Conservation (phyloP, 2,113 vertebrate genomes). For the Sterrhoptilus dennistouni region DNA sequence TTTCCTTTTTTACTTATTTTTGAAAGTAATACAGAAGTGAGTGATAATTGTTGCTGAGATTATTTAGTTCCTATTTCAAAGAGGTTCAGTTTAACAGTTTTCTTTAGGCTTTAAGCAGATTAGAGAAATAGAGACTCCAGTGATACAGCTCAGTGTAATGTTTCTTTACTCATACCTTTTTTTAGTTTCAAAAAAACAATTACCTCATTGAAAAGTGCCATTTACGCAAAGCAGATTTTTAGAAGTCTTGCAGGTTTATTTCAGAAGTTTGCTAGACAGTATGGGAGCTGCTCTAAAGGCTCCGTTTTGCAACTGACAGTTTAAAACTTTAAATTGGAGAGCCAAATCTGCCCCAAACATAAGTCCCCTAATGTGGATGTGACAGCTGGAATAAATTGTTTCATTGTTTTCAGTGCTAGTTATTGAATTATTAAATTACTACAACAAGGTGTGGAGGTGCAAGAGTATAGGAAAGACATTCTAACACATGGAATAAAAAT, state of each 20-base stretch:
- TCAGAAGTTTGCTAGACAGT: neutral
- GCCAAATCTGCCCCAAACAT: neutral
- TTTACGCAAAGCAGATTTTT: neutral
- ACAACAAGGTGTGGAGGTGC: neutral
- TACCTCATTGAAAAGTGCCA: neutral
- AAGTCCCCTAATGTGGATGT: neutral
- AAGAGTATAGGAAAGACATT: neutral
- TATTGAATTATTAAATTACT: neutral
- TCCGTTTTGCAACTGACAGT: neutral
- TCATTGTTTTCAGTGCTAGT: neutral
- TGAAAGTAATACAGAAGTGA: neutral
- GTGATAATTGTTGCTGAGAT: neutral
- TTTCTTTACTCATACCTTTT: neutral
- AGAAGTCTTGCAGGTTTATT: neutral
- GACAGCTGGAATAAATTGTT: neutral
- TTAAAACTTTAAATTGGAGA: neutral
- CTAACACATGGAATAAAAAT: neutral
- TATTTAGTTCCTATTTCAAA: neutral
- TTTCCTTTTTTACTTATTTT: slow-evolving; percentile 4
- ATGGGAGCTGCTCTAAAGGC: neutral
- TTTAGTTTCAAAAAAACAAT: neutral
- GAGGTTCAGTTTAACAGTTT: neutral
- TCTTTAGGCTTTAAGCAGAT: neutral
- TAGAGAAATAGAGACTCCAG: neutral
- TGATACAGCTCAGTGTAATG: neutral